These are phyloP conservation scores for Steinernema feltiae DNA, from an alignment of 1,140 invertebrate species.

Conservation along the genomic window DNA sequence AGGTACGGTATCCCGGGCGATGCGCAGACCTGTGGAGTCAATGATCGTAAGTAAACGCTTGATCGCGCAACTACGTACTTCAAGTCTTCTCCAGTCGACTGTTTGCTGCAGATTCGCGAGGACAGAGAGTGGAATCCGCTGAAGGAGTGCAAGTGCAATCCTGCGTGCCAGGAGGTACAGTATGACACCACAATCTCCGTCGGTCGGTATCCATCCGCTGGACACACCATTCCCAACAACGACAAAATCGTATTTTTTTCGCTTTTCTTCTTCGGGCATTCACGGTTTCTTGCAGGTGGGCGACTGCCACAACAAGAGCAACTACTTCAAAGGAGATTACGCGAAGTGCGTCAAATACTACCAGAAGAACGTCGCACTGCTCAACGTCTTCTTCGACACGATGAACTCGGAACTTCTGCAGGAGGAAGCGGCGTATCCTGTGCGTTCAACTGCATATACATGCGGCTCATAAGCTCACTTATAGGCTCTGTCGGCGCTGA, in stretches of 20 bases:
- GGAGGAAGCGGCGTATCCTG: not conserved
- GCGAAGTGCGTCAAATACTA: not conserved
- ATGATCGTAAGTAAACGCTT: not conserved
- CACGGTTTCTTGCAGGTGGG: not conserved
- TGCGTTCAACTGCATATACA: not conserved
- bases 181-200: not conserved
- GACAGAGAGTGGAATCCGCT: not conserved
- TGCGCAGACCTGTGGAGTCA: not conserved
- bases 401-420: not conserved
- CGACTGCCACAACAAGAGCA: not conserved
- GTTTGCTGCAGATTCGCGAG: not conserved
- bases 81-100: not conserved
- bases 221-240: not conserved
- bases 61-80: not conserved
- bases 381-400: conserved; percentile 10
- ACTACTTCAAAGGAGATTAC: not conserved
- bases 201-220: not conserved
- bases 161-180: not conserved
- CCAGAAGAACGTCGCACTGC: not conserved
- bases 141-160: not conserved
- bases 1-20: not conserved
- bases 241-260: not conserved
- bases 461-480: not conserved
- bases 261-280: not conserved
- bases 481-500: not conserved